Conservation (phyloP, 2,888 invertebrate species). For the Ichneumon xanthorius region DNA sequence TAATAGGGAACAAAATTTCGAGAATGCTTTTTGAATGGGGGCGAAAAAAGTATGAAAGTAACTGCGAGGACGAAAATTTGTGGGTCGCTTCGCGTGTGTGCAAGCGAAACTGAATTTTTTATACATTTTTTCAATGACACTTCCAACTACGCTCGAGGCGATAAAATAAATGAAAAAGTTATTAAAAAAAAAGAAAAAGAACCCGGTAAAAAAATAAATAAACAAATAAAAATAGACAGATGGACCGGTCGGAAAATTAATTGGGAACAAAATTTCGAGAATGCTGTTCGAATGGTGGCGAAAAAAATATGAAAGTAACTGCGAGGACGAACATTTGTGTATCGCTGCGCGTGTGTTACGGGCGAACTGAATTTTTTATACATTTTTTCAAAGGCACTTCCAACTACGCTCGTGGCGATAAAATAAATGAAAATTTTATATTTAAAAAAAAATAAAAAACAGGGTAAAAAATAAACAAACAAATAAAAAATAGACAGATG, state of each 20-base stretch:
- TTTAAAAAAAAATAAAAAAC: constrained; percentile 10
- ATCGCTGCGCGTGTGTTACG: neutral
- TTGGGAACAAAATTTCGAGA: constrained; percentile 41
- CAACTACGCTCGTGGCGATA: neutral
- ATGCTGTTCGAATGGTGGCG: neutral
- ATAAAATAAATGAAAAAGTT: neutral
- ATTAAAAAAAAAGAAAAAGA: too few relatives aligned
- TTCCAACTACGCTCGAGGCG: neutral
- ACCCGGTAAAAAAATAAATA: neutral
- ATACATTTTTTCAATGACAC: neutral
- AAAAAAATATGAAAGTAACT: neutral
- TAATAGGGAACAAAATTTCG: constrained; percentile 42
- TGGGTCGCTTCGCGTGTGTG: constrained; percentile 2
- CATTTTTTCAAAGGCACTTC: neutral
- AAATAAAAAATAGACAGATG: neutral
- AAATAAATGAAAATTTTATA: neutral
- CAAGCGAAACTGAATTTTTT: neutral
- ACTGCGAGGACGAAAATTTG: neutral
- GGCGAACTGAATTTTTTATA: neutral
- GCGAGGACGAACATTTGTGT: neutral
- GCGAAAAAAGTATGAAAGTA: neutral
- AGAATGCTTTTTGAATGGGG: neutral
- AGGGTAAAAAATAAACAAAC: neutral
- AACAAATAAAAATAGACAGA: neutral
- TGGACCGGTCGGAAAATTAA: neutral